A percentile compares a stretch with the other conserved stretches of the same genome.
Evolutionary conservation across 2,888 invertebrate genomes (phyloP).

Genomic region (Strigamia crassipes): DNA sequence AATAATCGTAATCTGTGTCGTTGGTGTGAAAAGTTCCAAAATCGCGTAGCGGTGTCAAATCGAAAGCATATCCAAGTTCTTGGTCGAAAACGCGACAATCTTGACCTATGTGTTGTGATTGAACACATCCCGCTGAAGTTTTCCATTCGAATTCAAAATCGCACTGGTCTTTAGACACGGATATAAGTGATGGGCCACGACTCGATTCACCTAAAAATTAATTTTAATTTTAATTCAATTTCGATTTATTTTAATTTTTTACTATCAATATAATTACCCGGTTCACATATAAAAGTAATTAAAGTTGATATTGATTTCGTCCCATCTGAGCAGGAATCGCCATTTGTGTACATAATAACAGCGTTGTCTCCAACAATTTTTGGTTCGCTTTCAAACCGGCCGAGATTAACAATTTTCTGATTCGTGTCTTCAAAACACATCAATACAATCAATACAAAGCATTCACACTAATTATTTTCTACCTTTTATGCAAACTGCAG

Average conservation of each 20-base stretch:
- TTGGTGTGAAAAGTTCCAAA: conserved; percentile 52
- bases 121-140: conserved; percentile 47
- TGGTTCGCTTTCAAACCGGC: conserved; percentile 28
- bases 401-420: conserved; percentile 35
- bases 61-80: conserved; percentile 55
- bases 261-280: neutral
- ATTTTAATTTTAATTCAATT: neutral
- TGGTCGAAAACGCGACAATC: conserved; percentile 52
- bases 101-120: conserved; percentile 48
- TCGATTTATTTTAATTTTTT: too few relatives aligned
- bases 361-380: neutral
- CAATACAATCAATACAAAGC: neutral
- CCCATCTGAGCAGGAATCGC: conserved; percentile 1
- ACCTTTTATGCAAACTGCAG: conserved; percentile 48
- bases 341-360: conserved; percentile 43
- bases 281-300: conserved; percentile 44
- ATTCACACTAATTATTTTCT: neutral
- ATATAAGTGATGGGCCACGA: conserved; percentile 41
- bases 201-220: conserved; percentile 25
- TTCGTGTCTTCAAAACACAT: neutral
- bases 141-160: conserved; percentile 48
- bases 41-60: conserved; percentile 54
- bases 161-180: conserved; percentile 44
- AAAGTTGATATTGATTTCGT: neutral
- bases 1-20: conserved; percentile 53